Evolutionary conservation across 2,797 vertebrate genomes (phyloP).

Genomic region (Hypotaenidia philippensis): DNA sequence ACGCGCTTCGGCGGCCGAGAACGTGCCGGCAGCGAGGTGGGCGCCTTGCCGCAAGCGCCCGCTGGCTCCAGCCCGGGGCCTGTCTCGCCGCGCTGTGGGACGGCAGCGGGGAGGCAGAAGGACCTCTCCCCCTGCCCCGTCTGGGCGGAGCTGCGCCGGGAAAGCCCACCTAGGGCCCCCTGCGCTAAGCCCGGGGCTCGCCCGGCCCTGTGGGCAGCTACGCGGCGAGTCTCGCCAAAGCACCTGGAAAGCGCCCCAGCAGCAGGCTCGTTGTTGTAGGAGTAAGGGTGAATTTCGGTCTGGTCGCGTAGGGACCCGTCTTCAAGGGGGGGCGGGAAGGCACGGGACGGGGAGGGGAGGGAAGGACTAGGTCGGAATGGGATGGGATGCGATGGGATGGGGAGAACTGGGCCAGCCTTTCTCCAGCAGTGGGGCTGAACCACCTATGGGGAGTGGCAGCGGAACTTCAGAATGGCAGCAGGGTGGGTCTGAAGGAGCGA

Average conservation of each 20-base stretch:
- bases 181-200: too few relatives aligned
- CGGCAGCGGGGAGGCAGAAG: too few relatives aligned
- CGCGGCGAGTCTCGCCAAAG: neutral
- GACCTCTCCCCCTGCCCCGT: fast-evolving
- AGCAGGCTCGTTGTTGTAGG: fast-evolving
- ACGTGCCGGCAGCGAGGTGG: neutral
- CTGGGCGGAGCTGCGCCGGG: too few relatives aligned
- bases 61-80: too few relatives aligned
- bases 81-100: neutral
- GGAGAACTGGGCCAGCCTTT: neutral
- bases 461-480: too few relatives aligned
- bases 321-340: neutral
- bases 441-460: too few relatives aligned
- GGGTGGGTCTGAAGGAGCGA: fast-evolving
- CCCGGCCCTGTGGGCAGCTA: fast-evolving
- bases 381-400: too few relatives aligned
- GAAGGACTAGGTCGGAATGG: too few relatives aligned
- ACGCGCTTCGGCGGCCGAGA: fast-evolving
- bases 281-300: neutral
- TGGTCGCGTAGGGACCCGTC: too few relatives aligned
- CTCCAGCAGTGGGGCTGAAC: neutral
- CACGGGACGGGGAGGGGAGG: too few relatives aligned
- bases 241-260: neutral
- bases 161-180: fast-evolving
- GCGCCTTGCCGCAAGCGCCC: fast-evolving